A percentile compares a stretch with the other conserved stretches of the same genome.
Evolutionary conservation across 2,888 invertebrate genomes (phyloP).

Genomic region (Deroplatys truncata): DNA sequence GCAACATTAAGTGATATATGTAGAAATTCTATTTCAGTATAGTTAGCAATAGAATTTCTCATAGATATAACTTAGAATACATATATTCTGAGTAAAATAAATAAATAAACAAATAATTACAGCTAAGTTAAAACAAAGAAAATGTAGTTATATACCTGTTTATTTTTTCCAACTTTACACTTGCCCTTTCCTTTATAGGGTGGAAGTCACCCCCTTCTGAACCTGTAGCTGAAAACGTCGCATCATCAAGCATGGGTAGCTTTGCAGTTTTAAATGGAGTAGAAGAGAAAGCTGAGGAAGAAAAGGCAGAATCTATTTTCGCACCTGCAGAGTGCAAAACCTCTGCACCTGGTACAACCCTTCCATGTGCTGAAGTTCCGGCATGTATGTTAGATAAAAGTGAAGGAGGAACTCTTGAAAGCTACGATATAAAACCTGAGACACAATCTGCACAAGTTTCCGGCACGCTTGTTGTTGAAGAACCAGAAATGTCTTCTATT

Average conservation of each 20-base stretch:
- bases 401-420: conserved; percentile 27
- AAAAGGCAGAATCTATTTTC: background rate
- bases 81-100: too few relatives aligned
- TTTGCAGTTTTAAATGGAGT: background rate
- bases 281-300: background rate
- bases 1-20: too few relatives aligned
- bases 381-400: conserved; percentile 49
- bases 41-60: too few relatives aligned
- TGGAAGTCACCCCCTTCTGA: background rate
- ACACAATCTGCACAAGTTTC: conserved; percentile 40
- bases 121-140: too few relatives aligned
- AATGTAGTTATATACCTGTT: too few relatives aligned
- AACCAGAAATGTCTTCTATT: conserved; percentile 7
- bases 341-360: conserved; percentile 47
- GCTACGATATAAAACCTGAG: background rate
- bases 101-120: too few relatives aligned
- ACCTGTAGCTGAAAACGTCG: background rate
- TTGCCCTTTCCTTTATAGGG: background rate
- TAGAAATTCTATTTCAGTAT: too few relatives aligned
- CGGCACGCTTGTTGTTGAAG: conserved; percentile 33
- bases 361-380: conserved; percentile 54
- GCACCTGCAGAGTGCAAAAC: conserved; percentile 37
- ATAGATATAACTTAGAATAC: too few relatives aligned
- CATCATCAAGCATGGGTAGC: background rate
- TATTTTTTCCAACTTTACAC: too few relatives aligned